A percentile compares a stretch with the other conserved stretches of the same genome.
Evolutionary conservation across 2,797 vertebrate genomes (phyloP).

Genomic region (Brachymystax lenok): DNA sequence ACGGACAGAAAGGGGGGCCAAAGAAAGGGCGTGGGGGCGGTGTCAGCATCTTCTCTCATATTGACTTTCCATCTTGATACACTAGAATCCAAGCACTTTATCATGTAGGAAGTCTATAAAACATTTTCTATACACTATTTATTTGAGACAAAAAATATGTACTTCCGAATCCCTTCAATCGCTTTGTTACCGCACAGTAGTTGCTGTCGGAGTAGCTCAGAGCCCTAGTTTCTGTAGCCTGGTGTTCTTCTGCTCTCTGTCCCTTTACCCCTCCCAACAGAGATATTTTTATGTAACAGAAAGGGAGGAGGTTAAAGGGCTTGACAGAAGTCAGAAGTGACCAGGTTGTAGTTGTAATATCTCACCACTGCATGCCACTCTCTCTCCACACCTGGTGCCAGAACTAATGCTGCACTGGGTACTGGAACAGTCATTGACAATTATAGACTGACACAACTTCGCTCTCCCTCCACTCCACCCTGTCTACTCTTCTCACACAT

Average conservation of each 20-base stretch:
- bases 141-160: slow-evolving; percentile 73
- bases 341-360: slow-evolving; percentile 43
- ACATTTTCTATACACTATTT: slow-evolving; percentile 77
- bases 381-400: slow-evolving; percentile 61
- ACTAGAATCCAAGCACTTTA: slow-evolving; percentile 83
- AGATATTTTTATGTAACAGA: slow-evolving; percentile 80
- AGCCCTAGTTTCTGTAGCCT: slow-evolving; percentile 39
- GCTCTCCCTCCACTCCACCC: slow-evolving; percentile 58
- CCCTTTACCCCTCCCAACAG: slow-evolving; percentile 68
- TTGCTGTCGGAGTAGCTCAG: slow-evolving; percentile 59
- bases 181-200: slow-evolving; percentile 57
- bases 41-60: slow-evolving; percentile 75
- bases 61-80: slow-evolving; percentile 79
- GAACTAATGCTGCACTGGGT: slow-evolving; percentile 68
- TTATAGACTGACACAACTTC: slow-evolving; percentile 58
- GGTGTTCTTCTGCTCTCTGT: slow-evolving; percentile 54
- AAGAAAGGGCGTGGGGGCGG: slow-evolving; percentile 67
- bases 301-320: slow-evolving; percentile 64
- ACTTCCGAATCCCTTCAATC: slow-evolving; percentile 66
- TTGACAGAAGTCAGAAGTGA: slow-evolving; percentile 44
- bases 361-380: slow-evolving; percentile 39
- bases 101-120: slow-evolving; percentile 79
- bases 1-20: slow-evolving; percentile 61
- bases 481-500: slow-evolving; percentile 38
- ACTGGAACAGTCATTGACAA: slow-evolving; percentile 65